Evolutionary conservation across 2,113 vertebrate species (phyloP).

Genomic region (Oncorhynchus gorbuscha): DNA sequence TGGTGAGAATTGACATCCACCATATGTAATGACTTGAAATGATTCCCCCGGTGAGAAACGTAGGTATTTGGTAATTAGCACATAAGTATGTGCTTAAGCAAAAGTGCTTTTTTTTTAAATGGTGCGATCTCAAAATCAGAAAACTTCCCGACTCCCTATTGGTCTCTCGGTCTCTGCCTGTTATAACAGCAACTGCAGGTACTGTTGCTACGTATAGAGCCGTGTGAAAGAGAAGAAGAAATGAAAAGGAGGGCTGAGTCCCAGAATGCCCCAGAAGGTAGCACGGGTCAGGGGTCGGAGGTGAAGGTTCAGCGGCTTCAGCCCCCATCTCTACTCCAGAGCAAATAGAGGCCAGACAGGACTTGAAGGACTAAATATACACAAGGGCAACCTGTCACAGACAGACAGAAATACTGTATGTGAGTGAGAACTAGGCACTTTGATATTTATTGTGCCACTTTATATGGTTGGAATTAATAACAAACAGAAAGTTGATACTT

Average conservation of each 20-base stretch:
- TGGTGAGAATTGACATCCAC: conserved; percentile 49
- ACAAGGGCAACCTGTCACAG: background rate
- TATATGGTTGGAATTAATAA: conserved; percentile 32
- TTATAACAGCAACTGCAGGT: background rate
- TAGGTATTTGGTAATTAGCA: conserved; percentile 13
- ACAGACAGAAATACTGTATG: conserved; percentile 27
- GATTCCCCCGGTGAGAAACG: conserved; percentile 22
- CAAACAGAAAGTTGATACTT: conserved; percentile 58
- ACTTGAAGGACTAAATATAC: conserved; percentile 29
- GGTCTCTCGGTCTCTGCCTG: background rate
- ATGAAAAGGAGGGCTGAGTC: background rate
- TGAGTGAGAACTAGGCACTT: background rate
- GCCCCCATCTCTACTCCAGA: background rate
- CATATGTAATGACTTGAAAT: conserved; percentile 51
- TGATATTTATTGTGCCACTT: conserved; percentile 16
- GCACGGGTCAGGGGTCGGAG: conserved; percentile 2
- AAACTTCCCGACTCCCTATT: background rate
- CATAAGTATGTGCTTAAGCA: background rate
- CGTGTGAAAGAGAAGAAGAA: background rate
- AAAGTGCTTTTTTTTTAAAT: background rate
- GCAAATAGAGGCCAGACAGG: conserved; percentile 2
- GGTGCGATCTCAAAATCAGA: background rate
- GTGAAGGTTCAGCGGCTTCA: background rate
- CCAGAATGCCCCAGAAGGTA: conserved; percentile 1
- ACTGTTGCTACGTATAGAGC: background rate